Evolutionary conservation across 2,888 invertebrate species (phyloP).

Genomic region (Chydorus sphaericus): DNA sequence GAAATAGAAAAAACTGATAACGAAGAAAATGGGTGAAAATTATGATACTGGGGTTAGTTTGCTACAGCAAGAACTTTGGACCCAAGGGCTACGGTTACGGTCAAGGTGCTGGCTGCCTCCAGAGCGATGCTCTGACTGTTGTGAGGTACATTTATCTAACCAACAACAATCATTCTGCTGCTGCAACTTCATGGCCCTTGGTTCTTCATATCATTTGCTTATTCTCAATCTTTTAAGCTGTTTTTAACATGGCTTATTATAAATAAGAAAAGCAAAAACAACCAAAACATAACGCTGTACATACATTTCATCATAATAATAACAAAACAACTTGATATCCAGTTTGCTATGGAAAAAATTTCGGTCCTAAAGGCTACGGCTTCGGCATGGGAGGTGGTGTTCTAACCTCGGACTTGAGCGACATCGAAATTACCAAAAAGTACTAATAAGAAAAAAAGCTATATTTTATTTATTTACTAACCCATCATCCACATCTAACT

Average conservation of each 20-base stretch:
- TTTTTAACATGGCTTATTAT: neutral
- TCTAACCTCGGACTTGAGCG: conserved; percentile 15
- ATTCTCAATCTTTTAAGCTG: neutral
- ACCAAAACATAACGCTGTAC: neutral
- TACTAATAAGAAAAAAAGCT: too few relatives aligned
- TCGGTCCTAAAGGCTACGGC: conserved; percentile 27
- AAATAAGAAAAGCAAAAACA: neutral
- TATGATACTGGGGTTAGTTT: conserved; percentile 29
- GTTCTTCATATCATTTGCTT: neutral
- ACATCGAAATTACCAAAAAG: too few relatives aligned
- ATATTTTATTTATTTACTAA: too few relatives aligned
- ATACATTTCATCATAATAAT: neutral
- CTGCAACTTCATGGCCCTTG: too few relatives aligned
- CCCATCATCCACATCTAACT: too few relatives aligned
- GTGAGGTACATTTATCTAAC: conserved; percentile 31
- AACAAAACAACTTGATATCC: conserved; percentile 1
- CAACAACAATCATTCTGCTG: neutral
- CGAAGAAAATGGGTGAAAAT: neutral
- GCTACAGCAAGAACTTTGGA: conserved; percentile 95
- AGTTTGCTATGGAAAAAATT: conserved; percentile 27
- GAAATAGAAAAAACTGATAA: neutral
- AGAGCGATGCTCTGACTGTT: conserved; percentile 58
- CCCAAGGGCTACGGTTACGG: conserved; percentile 96
- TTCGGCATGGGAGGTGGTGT: conserved; percentile 23
- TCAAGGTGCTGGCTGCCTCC: conserved; percentile 84